Conservation (phyloP, 1,140 invertebrate genomes). For the Phocides pigmalion region DNA sequence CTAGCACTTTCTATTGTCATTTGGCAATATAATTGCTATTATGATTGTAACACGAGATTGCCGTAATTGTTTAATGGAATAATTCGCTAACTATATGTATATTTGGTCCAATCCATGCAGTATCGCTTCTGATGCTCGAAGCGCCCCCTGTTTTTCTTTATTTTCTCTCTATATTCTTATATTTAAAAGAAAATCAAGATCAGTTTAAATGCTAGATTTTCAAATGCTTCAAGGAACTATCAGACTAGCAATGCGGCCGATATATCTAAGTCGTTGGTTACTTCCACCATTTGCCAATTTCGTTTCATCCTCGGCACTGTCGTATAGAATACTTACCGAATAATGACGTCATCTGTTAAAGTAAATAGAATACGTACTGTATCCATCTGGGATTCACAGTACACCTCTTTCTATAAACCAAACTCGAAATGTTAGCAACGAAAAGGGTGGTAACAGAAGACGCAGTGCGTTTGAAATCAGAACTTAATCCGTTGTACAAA, state of each 20-base stretch:
- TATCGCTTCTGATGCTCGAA: too few relatives aligned
- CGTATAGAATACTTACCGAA: conserved; percentile 65
- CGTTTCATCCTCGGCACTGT: conserved; percentile 43
- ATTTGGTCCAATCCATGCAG: too few relatives aligned
- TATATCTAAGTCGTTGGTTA: conserved; percentile 8
- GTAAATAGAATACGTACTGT: conserved; percentile 77
- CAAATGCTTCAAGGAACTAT: background rate
- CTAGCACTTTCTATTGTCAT: too few relatives aligned
- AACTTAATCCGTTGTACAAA: conserved; percentile 14
- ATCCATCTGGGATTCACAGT: conserved; percentile 70
- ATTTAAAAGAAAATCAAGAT: too few relatives aligned
- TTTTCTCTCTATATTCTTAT: too few relatives aligned
- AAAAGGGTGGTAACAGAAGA: conserved; percentile 25
- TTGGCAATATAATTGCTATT: too few relatives aligned
- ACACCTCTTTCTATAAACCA: conserved; percentile 76
- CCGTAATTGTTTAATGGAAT: too few relatives aligned
- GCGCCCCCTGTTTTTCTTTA: too few relatives aligned
- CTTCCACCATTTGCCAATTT: conserved; percentile 49
- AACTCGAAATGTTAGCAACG: conserved; percentile 34
- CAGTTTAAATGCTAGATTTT: background rate
- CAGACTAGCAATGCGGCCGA: background rate
- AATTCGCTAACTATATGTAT: too few relatives aligned
- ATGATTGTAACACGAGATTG: too few relatives aligned
- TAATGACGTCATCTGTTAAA: conserved; percentile 78
- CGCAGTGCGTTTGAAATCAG: conserved; percentile 8